A percentile compares a stretch with the other conserved stretches of the same genome.
Evolutionary conservation across 2,888 invertebrate species (phyloP).

Genomic region (Alviniconcha strummeri): DNA sequence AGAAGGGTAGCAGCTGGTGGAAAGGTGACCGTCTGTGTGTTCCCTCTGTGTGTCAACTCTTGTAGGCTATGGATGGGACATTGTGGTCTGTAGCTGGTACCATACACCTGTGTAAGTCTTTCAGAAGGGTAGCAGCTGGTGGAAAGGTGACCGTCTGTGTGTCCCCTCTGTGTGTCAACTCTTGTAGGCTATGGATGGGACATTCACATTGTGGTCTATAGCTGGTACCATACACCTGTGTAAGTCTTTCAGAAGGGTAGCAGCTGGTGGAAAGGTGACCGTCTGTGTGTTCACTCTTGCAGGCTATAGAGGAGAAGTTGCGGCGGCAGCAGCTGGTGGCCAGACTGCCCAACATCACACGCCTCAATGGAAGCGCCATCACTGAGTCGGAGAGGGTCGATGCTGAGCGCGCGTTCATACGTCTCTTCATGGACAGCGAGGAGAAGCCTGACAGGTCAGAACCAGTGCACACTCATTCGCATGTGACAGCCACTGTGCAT

Average conservation of each 20-base stretch:
- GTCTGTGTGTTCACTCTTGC: neutral
- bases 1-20: neutral
- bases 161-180: neutral
- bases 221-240: neutral
- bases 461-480: neutral
- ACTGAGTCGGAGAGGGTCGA: constrained; percentile 90
- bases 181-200: too few species aligned
- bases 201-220: too few species aligned
- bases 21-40: neutral
- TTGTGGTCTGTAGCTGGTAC: neutral
- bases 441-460: constrained; percentile 80
- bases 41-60: neutral
- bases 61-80: too few species aligned
- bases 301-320: constrained; percentile 81
- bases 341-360: constrained; percentile 87
- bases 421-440: constrained; percentile 88
- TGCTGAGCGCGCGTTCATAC: constrained; percentile 93
- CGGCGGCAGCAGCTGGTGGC: constrained; percentile 90
- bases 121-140: neutral
- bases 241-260: neutral
- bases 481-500: neutral
- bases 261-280: neutral
- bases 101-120: neutral
- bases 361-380: constrained; percentile 93
- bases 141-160: neutral